Base-by-base conservation (phyloP, 2,888 invertebrate genomes). In the Dicyrtoma fusca region DNA sequence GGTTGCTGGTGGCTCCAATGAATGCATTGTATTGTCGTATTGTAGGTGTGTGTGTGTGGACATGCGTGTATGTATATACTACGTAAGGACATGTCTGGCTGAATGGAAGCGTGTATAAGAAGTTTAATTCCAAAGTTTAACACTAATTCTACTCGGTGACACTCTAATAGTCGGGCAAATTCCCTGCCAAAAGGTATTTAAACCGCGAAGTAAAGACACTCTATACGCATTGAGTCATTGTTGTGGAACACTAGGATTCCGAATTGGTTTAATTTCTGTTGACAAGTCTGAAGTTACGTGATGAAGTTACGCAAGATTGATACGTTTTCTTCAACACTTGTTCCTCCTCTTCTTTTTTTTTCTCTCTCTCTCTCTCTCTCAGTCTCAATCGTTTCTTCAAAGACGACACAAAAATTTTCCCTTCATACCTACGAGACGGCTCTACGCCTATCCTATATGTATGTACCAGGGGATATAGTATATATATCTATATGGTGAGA, bases 231-330 rank as follows among this genome's bases (percentile, higher is more conserved):
- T 65, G 65, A 47, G 25, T 42, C 63, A 63, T 71, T 71, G 62
- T 71, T 63, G 71, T 71, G 62, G 69, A 73, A 69, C 68, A 61
- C 51, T 65, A 59, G 53, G 62, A 71, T 61, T 74, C 59, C 19
- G 73, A 76, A 71, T 74, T 72, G 71, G 64, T 76, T 76, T 74
- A 76, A 73, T 76, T 76, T 69, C 70, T 75, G 75, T 73, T 76
- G 76, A 76, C 76, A 76, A 76, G 69, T 74, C 64, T 74, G 72
- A 72, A 66, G 47, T 49, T 72, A 76, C 74, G 74, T 76, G 72
- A 74, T 76, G 25, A 73, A 73, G 74, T 75, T 75, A 75, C 75
- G 74, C 74, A 76, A 73, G 69, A 76, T 76, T 76, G 74, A 74
- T 73, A 74, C 65, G 53, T 62, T 55, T 62, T 62, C 45, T 64